Percentiles rank a stretch among this genome's conserved stretches.
phyloP scores from a whole-genome alignment of 1,140 invertebrate genomes.

The Heliconius eleuchia region DNA sequence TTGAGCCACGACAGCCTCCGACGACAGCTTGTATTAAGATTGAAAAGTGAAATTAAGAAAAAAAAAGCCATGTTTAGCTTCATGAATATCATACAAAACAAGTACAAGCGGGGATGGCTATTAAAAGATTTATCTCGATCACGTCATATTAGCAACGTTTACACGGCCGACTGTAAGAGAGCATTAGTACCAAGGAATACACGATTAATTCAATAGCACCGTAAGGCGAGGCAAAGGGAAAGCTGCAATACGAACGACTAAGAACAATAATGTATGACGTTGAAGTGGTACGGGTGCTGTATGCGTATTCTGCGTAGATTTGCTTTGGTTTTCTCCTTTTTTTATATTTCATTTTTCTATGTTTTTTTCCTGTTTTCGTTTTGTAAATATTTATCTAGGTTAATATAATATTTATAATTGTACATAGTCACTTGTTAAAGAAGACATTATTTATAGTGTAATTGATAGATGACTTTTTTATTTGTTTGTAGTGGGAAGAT shows the following conservation, averaged over 20 bases:
- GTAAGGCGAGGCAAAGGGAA: constrained; percentile 37
- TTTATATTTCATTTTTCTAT: background rate
- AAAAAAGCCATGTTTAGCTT: background rate
- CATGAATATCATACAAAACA: background rate
- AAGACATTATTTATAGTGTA: too few species aligned
- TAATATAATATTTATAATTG: too few species aligned
- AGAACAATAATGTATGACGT: constrained; percentile 8
- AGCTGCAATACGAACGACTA: constrained; percentile 27
- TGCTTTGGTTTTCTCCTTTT: background rate
- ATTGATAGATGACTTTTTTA: too few species aligned
- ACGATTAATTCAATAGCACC: constrained; percentile 24
- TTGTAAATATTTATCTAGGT: too few species aligned
- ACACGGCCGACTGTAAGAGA: constrained; percentile 1
- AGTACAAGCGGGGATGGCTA: background rate
- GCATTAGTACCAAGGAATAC: constrained; percentile 21
- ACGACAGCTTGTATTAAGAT: background rate
- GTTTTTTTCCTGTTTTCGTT: too few species aligned
- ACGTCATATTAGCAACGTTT: constrained; percentile 5
- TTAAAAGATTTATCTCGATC: constrained; percentile 1
- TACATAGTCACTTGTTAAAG: too few species aligned
- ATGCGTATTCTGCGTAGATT: background rate
- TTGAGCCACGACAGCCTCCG: too few species aligned
- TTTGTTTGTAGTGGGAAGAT: too few species aligned
- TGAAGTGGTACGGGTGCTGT: background rate
- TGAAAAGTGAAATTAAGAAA: background rate